Conservation (phyloP, 2,888 invertebrate species). For the Sialis fuliginosa region DNA sequence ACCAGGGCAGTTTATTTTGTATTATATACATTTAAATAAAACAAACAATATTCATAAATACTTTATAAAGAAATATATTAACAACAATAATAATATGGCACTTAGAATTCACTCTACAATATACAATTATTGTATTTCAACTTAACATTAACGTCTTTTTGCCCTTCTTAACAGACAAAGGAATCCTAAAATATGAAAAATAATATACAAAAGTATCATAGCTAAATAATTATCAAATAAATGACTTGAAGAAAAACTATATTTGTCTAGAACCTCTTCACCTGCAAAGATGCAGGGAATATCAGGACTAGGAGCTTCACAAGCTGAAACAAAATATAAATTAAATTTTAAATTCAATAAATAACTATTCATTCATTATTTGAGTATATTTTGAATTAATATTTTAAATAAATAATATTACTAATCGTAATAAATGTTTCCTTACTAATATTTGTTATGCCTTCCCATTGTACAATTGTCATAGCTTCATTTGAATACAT, state of each 20-base stretch:
- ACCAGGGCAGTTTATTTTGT: too few relatives aligned
- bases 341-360: not conserved
- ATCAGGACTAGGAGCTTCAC: conserved; percentile 34
- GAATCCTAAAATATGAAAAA: conserved; percentile 54
- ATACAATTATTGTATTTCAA: too few relatives aligned
- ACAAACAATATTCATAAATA: too few relatives aligned
- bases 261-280: conserved; percentile 49
- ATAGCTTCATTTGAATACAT: conserved; percentile 75
- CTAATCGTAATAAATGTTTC: conserved; percentile 8
- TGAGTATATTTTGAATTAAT: too few relatives aligned
- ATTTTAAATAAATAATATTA: not conserved
- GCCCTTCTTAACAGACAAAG: conserved; percentile 45
- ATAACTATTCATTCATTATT: not conserved
- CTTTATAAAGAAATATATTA: too few relatives aligned
- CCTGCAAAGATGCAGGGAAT: conserved; percentile 58
- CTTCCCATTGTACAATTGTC: conserved; percentile 66
- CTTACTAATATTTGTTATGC: conserved; percentile 55
- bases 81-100: too few relatives aligned
- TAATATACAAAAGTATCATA: conserved; percentile 42
- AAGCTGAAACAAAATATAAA: conserved; percentile 29
- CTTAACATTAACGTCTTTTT: conserved; percentile 29
- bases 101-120: too few relatives aligned
- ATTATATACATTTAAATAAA: too few relatives aligned
- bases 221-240: conserved; percentile 46
- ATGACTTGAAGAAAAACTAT: conserved; percentile 47